Conservation (phyloP, 92 coral and sea anemone genomes). For the Siderastrea radians region DNA sequence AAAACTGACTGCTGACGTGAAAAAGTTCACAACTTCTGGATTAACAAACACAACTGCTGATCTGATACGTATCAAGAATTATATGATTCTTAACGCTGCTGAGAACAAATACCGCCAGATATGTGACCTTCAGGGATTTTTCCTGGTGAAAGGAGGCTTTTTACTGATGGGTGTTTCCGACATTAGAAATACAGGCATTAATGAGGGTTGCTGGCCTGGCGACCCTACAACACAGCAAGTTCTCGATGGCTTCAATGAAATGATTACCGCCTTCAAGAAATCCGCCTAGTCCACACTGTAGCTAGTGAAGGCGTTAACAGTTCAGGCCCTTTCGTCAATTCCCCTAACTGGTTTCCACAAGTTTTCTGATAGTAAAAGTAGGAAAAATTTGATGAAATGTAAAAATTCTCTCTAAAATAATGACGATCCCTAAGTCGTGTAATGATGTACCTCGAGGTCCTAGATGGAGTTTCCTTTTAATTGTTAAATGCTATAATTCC, state of each 20-base stretch:
- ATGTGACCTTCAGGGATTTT: constrained; percentile 68
- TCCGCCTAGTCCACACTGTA: neutral
- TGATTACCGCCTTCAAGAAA: constrained; percentile 29
- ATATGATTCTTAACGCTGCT: constrained; percentile 21
- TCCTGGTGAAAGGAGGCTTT: constrained; percentile 46
- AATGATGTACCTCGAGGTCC: too few relatives aligned
- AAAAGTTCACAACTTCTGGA: constrained; percentile 34
- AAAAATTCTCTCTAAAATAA: neutral
- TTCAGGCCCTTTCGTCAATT: neutral
- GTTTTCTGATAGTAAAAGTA: neutral
- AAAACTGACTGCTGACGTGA: constrained; percentile 22
- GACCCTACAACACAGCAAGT: constrained; percentile 58
- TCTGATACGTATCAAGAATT: constrained; percentile 25
- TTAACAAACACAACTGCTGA: constrained; percentile 41
- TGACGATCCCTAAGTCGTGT: too few relatives aligned
- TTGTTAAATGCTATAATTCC: too few relatives aligned
- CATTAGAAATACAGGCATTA: neutral
- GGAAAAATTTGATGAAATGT: neutral
- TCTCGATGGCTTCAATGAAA: constrained; percentile 34
- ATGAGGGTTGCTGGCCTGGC: constrained; percentile 12
- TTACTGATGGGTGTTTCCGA: constrained; percentile 40
- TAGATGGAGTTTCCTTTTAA: too few relatives aligned
- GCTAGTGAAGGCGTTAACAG: neutral
- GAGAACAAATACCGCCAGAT: constrained; percentile 49
- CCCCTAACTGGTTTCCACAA: constrained; percentile 1